Evolutionary conservation across 2,888 invertebrate genomes (phyloP).

Genomic region (Odontocolon sp.): DNA sequence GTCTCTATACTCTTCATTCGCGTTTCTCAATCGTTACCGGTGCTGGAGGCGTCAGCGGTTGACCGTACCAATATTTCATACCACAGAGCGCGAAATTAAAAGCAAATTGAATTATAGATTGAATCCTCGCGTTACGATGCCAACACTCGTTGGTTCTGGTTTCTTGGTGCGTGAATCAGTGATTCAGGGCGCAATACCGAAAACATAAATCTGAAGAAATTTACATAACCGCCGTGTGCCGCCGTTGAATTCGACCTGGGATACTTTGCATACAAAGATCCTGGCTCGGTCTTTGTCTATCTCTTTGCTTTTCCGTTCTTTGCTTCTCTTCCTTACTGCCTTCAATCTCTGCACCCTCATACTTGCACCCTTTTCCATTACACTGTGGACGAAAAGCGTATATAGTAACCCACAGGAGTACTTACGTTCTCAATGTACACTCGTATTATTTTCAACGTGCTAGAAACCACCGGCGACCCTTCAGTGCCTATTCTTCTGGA

Average conservation of each 20-base stretch:
- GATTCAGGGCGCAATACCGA: conserved; percentile 68
- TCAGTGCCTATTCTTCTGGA: conserved; percentile 27
- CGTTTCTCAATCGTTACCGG: conserved; percentile 34
- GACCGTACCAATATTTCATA: conserved; percentile 52
- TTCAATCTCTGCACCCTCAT: conserved; percentile 16
- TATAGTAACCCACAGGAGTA: not conserved
- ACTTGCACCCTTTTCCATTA: not conserved
- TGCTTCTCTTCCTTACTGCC: conserved; percentile 1
- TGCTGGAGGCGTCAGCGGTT: conserved; percentile 36
- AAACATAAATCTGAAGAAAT: conserved; percentile 71
- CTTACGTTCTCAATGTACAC: conserved; percentile 23
- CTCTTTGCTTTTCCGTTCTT: conserved; percentile 7
- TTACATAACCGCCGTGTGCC: conserved; percentile 68
- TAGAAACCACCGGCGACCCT: conserved; percentile 13
- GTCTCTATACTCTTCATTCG: conserved; percentile 28
- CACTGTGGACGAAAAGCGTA: not conserved
- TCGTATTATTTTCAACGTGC: conserved; percentile 38
- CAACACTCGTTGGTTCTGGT: too few relatives aligned
- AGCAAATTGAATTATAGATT: conserved; percentile 61
- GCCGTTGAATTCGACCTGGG: conserved; percentile 66
- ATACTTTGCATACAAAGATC: conserved; percentile 71
- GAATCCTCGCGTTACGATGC: conserved; percentile 25
- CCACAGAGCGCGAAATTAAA: conserved; percentile 57
- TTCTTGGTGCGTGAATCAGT: conserved; percentile 64
- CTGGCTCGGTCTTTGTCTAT: conserved; percentile 45